Base-by-base conservation (phyloP, 2,113 vertebrate species). In the Sinocyclocheilus anshuiensis region DNA sequence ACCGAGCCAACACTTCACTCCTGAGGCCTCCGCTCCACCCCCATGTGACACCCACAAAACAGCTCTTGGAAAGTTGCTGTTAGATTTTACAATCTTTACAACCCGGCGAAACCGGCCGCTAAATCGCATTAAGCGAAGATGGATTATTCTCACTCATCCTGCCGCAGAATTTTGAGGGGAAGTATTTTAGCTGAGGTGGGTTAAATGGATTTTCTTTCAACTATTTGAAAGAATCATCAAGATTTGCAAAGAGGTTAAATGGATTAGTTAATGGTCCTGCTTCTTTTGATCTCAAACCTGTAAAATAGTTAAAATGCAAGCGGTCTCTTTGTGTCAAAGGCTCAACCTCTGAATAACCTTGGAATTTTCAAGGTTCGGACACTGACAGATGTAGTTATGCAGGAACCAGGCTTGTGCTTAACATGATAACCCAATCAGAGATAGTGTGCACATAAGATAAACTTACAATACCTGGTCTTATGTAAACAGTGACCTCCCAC, bases 31-130 rank as follows among this genome's bases (percentile, higher is more conserved):
- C 82, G 20, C 82, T 36, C 82, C 55, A 86, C 87, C 76, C 81
- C 76, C 72, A 75, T n/a, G 67, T 29, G 84, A 74, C 75, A 18
- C 84, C 84, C 76, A 88, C 87, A 9, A 65, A 87, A 77, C 80
- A 87, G 72, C 61, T 83, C 59, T 42, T 57, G 45, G 61, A 83
- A 57, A 74, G 12, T 84, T 42, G 20, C 48, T 59, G 82, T 36
- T 82, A 36, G 16, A 71, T 82, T 82, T 71, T n/a, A 71, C 63
- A 4, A 36, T 71, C 26, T 53, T 67, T 81, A 48, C 22, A 81
- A 48, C 36, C n/a, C 48, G 42, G 42, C 15, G 26, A 53, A 82
- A 82, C 9, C 4, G 61, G n/a, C n/a, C 42, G 0, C 36, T 55
- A 33, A 53, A 53, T 71, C 11, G 3, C 63, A 82, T 82, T 69